Percentiles rank a stretch among this genome's conserved stretches.
Conservation (phyloP, 2,113 vertebrate genomes). For the Oryzias curvinotus region DNA sequence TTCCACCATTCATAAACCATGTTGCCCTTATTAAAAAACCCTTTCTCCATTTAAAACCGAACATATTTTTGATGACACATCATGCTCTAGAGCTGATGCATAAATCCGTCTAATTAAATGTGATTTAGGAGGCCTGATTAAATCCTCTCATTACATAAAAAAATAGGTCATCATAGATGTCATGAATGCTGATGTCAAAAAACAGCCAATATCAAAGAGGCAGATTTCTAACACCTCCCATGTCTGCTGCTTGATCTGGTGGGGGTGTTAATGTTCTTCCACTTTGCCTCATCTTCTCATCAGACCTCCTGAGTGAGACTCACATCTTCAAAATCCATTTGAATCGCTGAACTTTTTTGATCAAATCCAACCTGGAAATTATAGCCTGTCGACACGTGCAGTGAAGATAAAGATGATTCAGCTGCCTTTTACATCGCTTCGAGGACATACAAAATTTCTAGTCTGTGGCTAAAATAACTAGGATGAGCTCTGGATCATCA, state of each 20-base stretch:
- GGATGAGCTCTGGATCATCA: too few species aligned
- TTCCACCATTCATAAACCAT: not conserved
- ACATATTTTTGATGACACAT: not conserved
- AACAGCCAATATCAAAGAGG: not conserved
- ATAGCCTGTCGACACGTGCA: not conserved
- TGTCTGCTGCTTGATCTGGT: conserved; percentile 1
- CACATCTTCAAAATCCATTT: not conserved
- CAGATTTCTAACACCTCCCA: not conserved
- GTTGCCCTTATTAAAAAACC: conserved; percentile 1
- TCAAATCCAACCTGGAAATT: conserved; percentile 1
- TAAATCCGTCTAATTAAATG: conserved; percentile 8
- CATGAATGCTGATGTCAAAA: not conserved
- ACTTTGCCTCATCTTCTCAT: not conserved
- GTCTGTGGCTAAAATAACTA: too few species aligned
- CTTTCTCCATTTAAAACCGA: not conserved
- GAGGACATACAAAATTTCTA: too few species aligned
- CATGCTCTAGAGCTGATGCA: not conserved
- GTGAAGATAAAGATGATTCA: not conserved
- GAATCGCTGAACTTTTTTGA: not conserved
- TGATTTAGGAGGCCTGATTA: not conserved
- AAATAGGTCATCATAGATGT: not conserved
- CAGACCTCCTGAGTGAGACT: not conserved
- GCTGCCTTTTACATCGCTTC: not conserved
- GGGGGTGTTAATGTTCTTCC: not conserved
- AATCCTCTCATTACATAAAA: not conserved